Evolutionary conservation across 2,797 vertebrate species (phyloP).

Genomic region (Enteromius viviparus): DNA sequence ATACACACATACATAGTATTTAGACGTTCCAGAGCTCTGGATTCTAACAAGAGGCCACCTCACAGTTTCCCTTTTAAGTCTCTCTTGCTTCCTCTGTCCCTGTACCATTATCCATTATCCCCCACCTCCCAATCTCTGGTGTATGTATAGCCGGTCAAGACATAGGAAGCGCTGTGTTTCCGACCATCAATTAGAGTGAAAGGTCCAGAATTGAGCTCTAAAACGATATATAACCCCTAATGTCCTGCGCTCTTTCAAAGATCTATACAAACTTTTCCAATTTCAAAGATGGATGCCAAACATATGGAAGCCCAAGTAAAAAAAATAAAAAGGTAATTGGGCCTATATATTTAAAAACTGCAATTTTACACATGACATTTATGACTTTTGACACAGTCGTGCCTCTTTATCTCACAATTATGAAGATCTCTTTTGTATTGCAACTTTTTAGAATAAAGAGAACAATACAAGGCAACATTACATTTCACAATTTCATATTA

Average conservation of each 20-base stretch:
- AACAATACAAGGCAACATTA: neutral
- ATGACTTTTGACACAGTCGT: neutral
- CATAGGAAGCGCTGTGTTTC: constrained; percentile 30
- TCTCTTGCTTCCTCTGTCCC: constrained; percentile 42
- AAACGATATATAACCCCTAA: constrained; percentile 31
- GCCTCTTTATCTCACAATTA: neutral
- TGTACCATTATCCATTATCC: constrained; percentile 11
- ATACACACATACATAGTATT: constrained; percentile 33
- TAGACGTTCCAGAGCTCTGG: constrained; percentile 41
- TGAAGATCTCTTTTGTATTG: neutral
- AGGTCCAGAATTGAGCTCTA: neutral
- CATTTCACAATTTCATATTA: neutral
- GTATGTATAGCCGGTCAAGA: constrained; percentile 21
- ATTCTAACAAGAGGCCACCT: constrained; percentile 45
- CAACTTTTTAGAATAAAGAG: neutral
- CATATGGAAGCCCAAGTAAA: neutral
- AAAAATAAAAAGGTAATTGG: neutral
- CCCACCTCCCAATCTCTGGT: neutral
- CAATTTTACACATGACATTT: neutral
- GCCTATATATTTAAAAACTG: neutral
- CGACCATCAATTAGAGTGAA: constrained; percentile 26
- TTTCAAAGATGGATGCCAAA: constrained; percentile 30
- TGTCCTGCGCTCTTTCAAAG: constrained; percentile 15
- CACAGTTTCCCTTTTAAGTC: constrained; percentile 49
- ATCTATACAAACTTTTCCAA: constrained; percentile 4